These are phyloP conservation scores for Prosopocoilus inquinatus DNA, from an alignment of 2,888 invertebrate species.

Conservation along the genomic window DNA sequence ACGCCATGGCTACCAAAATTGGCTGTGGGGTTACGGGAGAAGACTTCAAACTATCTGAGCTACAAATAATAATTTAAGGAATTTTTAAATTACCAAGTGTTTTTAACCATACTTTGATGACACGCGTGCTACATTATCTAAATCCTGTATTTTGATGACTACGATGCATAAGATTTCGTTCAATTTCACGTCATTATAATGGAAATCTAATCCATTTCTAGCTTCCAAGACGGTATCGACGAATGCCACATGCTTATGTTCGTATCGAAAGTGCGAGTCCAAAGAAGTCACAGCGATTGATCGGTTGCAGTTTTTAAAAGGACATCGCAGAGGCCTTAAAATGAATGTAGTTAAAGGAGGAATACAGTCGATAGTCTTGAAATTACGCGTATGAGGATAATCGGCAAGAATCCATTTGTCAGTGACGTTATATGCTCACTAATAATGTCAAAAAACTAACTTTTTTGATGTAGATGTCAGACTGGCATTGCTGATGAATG, in stretches of 20 bases:
- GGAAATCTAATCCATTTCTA: constrained; percentile 40
- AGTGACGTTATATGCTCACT: background rate
- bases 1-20: constrained; percentile 37
- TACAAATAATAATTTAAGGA: background rate
- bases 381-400: too few relatives aligned
- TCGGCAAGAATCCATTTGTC: too few relatives aligned
- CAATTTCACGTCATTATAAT: constrained; percentile 37
- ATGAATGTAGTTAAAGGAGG: background rate
- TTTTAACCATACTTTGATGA: background rate
- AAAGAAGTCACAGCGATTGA: constrained; percentile 56
- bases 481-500: constrained; percentile 4
- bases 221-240: constrained; percentile 38
- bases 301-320: constrained; percentile 53
- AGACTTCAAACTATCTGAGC: background rate
- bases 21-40: constrained; percentile 22
- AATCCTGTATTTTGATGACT: constrained; percentile 30
- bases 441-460: constrained; percentile 7
- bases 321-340: constrained; percentile 54
- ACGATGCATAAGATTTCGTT: constrained; percentile 37
- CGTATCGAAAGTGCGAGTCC: constrained; percentile 57
- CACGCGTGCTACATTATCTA: too few relatives aligned
- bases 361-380: too few relatives aligned
- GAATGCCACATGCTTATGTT: constrained; percentile 49
- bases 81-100: too few relatives aligned
- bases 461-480: constrained; percentile 19